Conservation (phyloP, 2,888 invertebrate species). For the Anthrax anthrax region DNA sequence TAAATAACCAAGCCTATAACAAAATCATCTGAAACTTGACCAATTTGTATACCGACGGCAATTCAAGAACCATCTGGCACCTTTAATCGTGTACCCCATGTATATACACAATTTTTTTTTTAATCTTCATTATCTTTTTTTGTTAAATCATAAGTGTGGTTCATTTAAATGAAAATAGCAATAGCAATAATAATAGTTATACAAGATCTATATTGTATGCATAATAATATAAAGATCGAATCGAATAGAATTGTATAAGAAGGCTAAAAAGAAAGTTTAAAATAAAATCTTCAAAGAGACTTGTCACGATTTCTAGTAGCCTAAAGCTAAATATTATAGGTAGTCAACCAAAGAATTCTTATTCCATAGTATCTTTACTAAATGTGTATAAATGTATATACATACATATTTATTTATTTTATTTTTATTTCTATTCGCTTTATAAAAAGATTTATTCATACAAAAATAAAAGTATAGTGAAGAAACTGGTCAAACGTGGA, state of each 20-base stretch:
- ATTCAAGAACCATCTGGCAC: constrained; percentile 4
- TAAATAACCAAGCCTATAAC: not conserved
- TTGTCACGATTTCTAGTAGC: constrained; percentile 6
- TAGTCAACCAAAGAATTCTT: not conserved
- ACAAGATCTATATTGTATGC: too few species aligned
- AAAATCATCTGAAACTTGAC: not conserved
- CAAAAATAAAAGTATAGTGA: too few species aligned
- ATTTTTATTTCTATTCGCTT: too few species aligned
- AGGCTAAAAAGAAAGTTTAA: not conserved
- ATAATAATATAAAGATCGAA: not conserved
- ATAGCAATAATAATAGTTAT: not conserved
- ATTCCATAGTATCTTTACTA: not conserved
- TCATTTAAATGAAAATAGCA: not conserved
- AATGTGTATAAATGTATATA: not conserved
- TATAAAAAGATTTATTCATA: not conserved
- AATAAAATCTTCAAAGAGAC: constrained; percentile 1
- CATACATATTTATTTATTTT: too few species aligned
- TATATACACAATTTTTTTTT: too few species aligned
- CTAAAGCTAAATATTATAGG: constrained; percentile 1
- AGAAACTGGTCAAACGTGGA: constrained; percentile 8
- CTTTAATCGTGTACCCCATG: not conserved
- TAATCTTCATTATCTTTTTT: too few species aligned
- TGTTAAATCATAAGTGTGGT: constrained; percentile 2
- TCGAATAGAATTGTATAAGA: too few species aligned
- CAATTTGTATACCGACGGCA: constrained; percentile 6